These are phyloP conservation scores for Heliconius congener DNA, from an alignment of 1,140 invertebrate species.

Conservation along the genomic window DNA sequence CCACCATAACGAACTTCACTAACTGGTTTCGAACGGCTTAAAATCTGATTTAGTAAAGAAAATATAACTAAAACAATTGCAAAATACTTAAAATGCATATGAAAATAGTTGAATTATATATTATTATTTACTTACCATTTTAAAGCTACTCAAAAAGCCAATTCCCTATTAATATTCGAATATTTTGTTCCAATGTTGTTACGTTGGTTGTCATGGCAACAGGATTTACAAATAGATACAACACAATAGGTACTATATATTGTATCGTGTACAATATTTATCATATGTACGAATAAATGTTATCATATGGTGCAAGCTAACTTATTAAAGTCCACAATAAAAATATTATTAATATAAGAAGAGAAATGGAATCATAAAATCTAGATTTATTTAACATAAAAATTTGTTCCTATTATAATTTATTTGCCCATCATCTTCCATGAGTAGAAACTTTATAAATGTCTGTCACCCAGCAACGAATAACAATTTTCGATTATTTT, in stretches of 20 bases:
- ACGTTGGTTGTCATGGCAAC: slow-evolving; percentile 16
- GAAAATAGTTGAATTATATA: neutral
- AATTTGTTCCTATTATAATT: neutral
- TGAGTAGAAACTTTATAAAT: neutral
- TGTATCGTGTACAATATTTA: too few relatives aligned
- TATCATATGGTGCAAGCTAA: too few relatives aligned
- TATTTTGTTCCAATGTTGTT: neutral
- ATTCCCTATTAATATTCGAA: neutral
- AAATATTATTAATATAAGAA: too few relatives aligned
- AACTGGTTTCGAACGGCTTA: slow-evolving; percentile 87
- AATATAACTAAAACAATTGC: neutral
- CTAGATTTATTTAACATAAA: neutral
- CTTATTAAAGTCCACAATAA: too few relatives aligned
- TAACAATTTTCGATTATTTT: slow-evolving; percentile 20
- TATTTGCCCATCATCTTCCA: neutral
- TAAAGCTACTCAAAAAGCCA: neutral
- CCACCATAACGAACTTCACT: slow-evolving; percentile 69
- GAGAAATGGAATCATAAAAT: neutral
- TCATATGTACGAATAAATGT: too few relatives aligned
- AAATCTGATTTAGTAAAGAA: slow-evolving; percentile 79
- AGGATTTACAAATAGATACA: neutral
- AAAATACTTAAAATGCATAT: neutral
- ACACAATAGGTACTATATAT: too few relatives aligned
- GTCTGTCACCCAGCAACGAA: slow-evolving; percentile 49
- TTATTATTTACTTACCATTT: slow-evolving; percentile 3